Base-by-base conservation (phyloP, 2,797 vertebrate species). In the Borostomias antarcticus region DNA sequence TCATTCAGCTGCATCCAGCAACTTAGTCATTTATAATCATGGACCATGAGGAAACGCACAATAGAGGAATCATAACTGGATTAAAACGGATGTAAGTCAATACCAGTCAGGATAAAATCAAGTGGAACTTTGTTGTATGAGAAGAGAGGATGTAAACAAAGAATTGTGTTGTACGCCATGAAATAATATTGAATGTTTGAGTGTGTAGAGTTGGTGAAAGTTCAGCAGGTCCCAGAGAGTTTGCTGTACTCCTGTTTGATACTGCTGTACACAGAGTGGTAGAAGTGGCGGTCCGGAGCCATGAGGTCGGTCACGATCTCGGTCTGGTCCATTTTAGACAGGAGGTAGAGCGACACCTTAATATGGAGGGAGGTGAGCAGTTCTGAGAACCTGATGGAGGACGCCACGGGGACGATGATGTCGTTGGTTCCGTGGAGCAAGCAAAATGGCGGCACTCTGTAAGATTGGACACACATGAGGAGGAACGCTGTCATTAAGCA, bases 231-330 rank as follows among this genome's bases (percentile, higher is more conserved):
- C 21, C 5, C 57, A 23, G 70, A 53, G 32, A 81, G 72, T 62
- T 84, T 90, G 30, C 37, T 77, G 81, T 77, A 88, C 71, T 91
- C 88, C 50, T 86, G 86, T 76, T 90, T 91, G 76, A 93, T 77
- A 28, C 86, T 89, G 74, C 80, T 82, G 81, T 85, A 92, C 64
- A 92, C 83, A 1, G 71, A 64, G 33, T 84, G 78, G 80, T 92
- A 93, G 73, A 89, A 89, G 72, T 17, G 75, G 47, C 91, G 78
- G 71, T 88, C 78, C 15, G 86, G 25, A 4, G 66, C 82, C 93
- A 93, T 92, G 45, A 94, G 86, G 73, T 91, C 92, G 0, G 83
- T 89, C 57, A 90, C 86, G 0, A 92, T 89, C 63, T 91, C 87
- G 0, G 70, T 85, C 85, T 93, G 93, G 68, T 85, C 73, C 9